phyloP scores from a whole-genome alignment of 2,797 vertebrate genomes.

The Pipistrellus nathusii region DNA sequence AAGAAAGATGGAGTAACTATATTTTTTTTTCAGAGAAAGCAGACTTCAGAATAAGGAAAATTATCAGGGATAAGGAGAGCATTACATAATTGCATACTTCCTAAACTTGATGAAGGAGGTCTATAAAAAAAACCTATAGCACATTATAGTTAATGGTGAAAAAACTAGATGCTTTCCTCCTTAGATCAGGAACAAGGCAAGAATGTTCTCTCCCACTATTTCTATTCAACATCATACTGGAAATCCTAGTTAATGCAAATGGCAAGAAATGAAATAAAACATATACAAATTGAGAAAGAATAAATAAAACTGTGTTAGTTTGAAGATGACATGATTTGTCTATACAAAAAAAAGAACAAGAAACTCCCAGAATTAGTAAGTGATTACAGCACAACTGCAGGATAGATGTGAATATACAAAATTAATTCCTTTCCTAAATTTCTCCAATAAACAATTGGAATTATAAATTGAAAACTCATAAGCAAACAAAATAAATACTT shows the following conservation, averaged over 20 bases:
- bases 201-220: not conserved
- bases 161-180: not conserved
- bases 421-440: slow-evolving; percentile 24
- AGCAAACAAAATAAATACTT: slow-evolving; percentile 35
- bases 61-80: not conserved
- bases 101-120: not conserved
- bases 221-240: not conserved
- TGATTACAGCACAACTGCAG: not conserved
- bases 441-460: not conserved
- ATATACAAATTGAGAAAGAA: not conserved
- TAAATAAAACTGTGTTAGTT: not conserved
- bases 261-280: slow-evolving; percentile 1
- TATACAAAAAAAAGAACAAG: not conserved
- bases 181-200: slow-evolving; percentile 1
- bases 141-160: not conserved
- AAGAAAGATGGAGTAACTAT: not conserved
- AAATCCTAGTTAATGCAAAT: not conserved
- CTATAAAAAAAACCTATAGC: not conserved
- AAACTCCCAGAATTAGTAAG: not conserved
- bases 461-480: slow-evolving; percentile 15
- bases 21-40: not conserved
- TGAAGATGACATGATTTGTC: not conserved
- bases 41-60: slow-evolving; percentile 4
- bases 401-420: not conserved
- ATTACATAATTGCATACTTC: not conserved